phyloP scores from a whole-genome alignment of 2,113 vertebrate species.

The Ceratotherium simum region DNA sequence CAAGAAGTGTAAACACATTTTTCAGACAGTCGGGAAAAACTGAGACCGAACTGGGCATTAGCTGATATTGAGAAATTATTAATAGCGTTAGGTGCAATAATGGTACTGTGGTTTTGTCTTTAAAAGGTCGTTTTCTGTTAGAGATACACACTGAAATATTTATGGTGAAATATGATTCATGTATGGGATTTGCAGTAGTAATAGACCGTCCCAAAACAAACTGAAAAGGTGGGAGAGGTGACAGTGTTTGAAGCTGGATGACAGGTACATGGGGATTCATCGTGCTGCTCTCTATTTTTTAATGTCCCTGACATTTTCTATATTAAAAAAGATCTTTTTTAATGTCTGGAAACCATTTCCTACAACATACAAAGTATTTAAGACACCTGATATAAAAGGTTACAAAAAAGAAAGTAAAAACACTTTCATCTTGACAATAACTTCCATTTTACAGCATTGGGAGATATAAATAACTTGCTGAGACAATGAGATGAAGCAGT shows the following conservation, averaged over 20 bases:
- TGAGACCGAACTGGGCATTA: neutral
- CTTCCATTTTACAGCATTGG: neutral
- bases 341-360: neutral
- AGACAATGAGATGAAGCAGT: neutral
- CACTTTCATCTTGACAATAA: neutral
- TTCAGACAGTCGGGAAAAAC: neutral
- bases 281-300: neutral
- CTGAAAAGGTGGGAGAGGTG: too few relatives aligned
- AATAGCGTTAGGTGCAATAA: neutral
- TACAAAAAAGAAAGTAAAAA: neutral
- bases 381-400: neutral
- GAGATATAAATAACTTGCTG: fast-evolving
- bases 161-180: neutral
- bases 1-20: neutral
- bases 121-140: neutral
- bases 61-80: neutral
- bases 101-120: neutral
- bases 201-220: neutral
- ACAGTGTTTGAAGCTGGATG: neutral
- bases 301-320: neutral
- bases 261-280: fast-evolving
- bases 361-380: neutral
- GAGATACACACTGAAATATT: neutral
- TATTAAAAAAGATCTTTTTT: neutral
- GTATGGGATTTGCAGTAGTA: neutral